Evolutionary conservation across 1,140 invertebrate genomes (phyloP), one percentile per base, ranked within the genome.

Genomic region (Drusus annulatus): DNA sequence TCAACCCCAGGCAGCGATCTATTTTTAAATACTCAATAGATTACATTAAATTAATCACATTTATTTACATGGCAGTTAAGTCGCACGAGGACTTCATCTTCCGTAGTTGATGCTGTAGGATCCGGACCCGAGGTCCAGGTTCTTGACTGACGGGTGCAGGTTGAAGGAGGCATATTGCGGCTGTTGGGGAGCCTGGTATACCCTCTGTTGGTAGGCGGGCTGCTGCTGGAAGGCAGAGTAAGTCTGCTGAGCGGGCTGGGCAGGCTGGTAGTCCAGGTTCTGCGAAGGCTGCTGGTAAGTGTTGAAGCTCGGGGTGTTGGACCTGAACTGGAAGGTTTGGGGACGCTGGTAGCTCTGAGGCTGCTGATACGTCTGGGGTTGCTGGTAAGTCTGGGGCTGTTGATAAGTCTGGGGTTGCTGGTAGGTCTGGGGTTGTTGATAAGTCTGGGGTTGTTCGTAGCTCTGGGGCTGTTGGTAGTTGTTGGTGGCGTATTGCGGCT

Each of bases 61-160:
- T 62, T 79, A 79, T 79, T 79, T 79, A 79, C 78, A 79, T 79
- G 78, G 54, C 69, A 28, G 21, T 36, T 78, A 7, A 28, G 6
- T 54, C 52, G 36, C 16, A 21, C 31, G 28, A 69, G 52, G 31
- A 21, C 58, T 73, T 71, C 71, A 80, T 84, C 78, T 84, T 60
- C 88, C 89, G 85, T 95, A 95, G 83, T 92, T 91, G 60, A 95
- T 91, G 19, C 91, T 90, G 85, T 95, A 95, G 16, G 94, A 94
- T 21, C 93, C 94, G 62, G 90, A 90, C 84, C 88, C 90, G n/a
- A 93, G 89, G 83, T 94, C 92, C 63, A 93, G 90, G 83, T 93
- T 94, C 19, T 78, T 81, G 60, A 91, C 89, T 0, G 92, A 90
- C 7, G 93, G 92, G 83, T 93, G 93, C 8, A 91, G 92, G 81